These are phyloP conservation scores for Pterois miles DNA, from an alignment of 2,797 vertebrate species.

Conservation along the genomic window DNA sequence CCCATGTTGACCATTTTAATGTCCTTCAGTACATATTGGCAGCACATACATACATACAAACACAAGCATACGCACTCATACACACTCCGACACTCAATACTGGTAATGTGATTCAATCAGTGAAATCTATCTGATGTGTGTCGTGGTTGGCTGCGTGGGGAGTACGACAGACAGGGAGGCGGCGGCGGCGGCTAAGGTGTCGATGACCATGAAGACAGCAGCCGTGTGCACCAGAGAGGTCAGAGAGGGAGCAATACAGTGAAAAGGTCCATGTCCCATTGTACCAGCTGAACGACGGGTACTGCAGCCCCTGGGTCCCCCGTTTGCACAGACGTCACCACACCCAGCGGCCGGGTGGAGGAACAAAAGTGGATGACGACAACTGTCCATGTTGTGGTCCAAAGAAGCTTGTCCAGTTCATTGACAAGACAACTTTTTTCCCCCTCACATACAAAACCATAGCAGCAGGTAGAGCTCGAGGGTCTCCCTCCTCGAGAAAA, in stretches of 20 bases:
- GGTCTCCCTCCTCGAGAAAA: constrained; percentile 70
- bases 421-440: constrained; percentile 66
- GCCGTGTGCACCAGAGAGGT: constrained; percentile 75
- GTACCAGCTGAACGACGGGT: constrained; percentile 75
- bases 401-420: constrained; percentile 73
- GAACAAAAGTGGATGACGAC: constrained; percentile 72
- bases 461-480: constrained; percentile 86
- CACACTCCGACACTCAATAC: constrained; percentile 73
- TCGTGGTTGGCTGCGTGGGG: constrained; percentile 54
- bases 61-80: constrained; percentile 8
- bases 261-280: constrained; percentile 84
- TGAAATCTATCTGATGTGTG: constrained; percentile 68
- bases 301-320: constrained; percentile 65
- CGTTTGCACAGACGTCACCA: constrained; percentile 58
- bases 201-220: constrained; percentile 63
- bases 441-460: constrained; percentile 79
- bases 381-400: constrained; percentile 74
- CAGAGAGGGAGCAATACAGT: constrained; percentile 83
- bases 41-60: constrained; percentile 55
- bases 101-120: constrained; percentile 80
- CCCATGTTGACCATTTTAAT: constrained; percentile 59
- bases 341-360: constrained; percentile 67
- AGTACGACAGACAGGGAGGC: constrained; percentile 54
- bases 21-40: constrained; percentile 81
- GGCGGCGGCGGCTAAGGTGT: constrained; percentile 46